These are phyloP conservation scores for Python bivittatus DNA, from an alignment of 2,113 vertebrate species.

Conservation along the genomic window DNA sequence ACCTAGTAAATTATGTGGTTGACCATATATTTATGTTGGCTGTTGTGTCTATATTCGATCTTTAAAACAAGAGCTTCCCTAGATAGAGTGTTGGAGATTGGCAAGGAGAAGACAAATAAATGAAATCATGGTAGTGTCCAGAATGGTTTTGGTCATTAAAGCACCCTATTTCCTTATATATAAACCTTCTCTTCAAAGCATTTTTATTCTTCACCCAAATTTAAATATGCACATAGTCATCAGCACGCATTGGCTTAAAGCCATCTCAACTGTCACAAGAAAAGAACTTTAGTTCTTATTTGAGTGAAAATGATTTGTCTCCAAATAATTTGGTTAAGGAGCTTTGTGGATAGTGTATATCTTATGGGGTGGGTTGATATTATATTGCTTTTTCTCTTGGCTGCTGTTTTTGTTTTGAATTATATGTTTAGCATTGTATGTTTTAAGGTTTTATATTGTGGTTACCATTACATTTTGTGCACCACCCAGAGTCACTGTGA, in stretches of 20 bases:
- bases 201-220: slow-evolving; percentile 34
- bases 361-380: neutral
- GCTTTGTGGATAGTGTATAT: slow-evolving; percentile 20
- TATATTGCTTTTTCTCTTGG: neutral
- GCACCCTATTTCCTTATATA: slow-evolving; percentile 44
- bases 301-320: neutral
- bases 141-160: neutral
- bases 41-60: slow-evolving; percentile 38
- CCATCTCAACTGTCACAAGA: slow-evolving; percentile 27
- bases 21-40: slow-evolving; percentile 60
- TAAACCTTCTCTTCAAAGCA: slow-evolving; percentile 20
- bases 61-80: slow-evolving; percentile 57
- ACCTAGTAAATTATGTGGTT: slow-evolving; percentile 68
- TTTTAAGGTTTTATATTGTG: neutral
- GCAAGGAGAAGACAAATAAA: slow-evolving; percentile 35
- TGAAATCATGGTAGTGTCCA: slow-evolving; percentile 36
- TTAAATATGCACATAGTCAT: slow-evolving; percentile 7
- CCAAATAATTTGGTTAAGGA: neutral
- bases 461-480: neutral
- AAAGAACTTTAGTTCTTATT: slow-evolving; percentile 26
- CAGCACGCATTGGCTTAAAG: slow-evolving; percentile 33
- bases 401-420: neutral
- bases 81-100: slow-evolving; percentile 38
- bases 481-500: neutral
- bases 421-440: neutral